Conservation (phyloP, 2,888 invertebrate species). For the Rhabditoides inermis region DNA sequence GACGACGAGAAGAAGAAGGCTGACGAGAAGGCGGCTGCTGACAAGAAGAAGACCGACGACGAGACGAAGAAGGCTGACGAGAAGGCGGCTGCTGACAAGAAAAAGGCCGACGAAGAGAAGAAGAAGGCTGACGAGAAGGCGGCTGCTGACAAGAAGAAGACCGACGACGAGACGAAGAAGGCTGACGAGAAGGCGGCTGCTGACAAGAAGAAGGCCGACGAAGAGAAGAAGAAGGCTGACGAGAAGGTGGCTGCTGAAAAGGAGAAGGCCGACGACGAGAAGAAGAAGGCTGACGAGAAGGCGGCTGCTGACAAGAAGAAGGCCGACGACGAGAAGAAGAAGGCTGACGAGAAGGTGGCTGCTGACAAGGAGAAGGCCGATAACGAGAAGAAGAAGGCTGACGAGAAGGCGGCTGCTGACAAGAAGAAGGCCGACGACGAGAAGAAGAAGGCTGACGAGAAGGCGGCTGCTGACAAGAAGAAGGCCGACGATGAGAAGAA, state of each 20-base stretch:
- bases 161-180: not conserved
- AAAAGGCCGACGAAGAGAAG: not conserved
- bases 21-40: conserved; percentile 1
- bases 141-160: conserved; percentile 4
- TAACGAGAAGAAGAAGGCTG: conserved; percentile 3
- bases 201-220: conserved; percentile 3
- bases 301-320: conserved; percentile 7
- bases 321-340: conserved; percentile 2
- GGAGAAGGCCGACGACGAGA: conserved; percentile 2
- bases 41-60: not conserved
- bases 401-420: conserved; percentile 3
- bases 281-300: conserved; percentile 9
- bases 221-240: not conserved
- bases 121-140: not conserved
- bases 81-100: not conserved
- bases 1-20: not conserved
- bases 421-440: not conserved
- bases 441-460: not conserved
- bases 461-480: conserved; percentile 3
- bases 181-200: conserved; percentile 3
- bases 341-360: conserved; percentile 1
- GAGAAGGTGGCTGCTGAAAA: conserved; percentile 7
- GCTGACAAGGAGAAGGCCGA: conserved; percentile 5
- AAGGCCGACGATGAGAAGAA: conserved; percentile 5
- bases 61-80: conserved; percentile 1